Evolutionary conservation across 2,113 vertebrate species (phyloP).

Genomic region (Rattus norvegicus): DNA sequence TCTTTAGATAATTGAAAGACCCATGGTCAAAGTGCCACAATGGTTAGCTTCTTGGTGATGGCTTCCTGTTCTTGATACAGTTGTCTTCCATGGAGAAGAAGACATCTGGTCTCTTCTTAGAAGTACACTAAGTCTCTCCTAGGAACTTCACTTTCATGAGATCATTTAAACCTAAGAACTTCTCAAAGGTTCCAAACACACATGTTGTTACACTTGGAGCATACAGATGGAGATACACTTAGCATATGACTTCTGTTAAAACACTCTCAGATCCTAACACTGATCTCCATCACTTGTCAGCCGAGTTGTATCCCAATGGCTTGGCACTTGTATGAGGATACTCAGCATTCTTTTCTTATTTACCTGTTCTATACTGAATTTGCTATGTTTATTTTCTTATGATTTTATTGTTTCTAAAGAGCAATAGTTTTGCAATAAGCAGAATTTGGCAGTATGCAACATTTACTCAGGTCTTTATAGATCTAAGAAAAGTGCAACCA

Average conservation of each 20-base stretch:
- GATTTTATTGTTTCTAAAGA: background rate
- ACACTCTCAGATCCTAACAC: background rate
- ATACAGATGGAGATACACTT: too few species aligned
- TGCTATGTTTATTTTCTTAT: constrained; percentile 21
- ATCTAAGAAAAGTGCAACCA: background rate
- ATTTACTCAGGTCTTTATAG: background rate
- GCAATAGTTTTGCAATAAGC: too few species aligned
- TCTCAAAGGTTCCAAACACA: background rate
- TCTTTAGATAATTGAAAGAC: background rate
- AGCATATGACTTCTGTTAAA: background rate
- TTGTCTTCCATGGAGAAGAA: background rate
- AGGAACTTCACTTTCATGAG: background rate
- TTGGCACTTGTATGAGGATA: background rate
- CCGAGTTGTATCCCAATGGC: background rate
- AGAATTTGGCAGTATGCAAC: too few species aligned
- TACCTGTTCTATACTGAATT: background rate
- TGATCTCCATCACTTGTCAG: background rate
- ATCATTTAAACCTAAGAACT: background rate
- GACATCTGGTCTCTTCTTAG: background rate
- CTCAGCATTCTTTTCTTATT: background rate
- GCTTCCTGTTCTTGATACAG: background rate
- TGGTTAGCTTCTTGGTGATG: background rate
- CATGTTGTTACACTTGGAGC: background rate
- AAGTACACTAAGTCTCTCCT: background rate
- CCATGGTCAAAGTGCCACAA: background rate